phyloP scores from a whole-genome alignment of 2,888 invertebrate genomes.

The Xanthorhoe spadicearia region DNA sequence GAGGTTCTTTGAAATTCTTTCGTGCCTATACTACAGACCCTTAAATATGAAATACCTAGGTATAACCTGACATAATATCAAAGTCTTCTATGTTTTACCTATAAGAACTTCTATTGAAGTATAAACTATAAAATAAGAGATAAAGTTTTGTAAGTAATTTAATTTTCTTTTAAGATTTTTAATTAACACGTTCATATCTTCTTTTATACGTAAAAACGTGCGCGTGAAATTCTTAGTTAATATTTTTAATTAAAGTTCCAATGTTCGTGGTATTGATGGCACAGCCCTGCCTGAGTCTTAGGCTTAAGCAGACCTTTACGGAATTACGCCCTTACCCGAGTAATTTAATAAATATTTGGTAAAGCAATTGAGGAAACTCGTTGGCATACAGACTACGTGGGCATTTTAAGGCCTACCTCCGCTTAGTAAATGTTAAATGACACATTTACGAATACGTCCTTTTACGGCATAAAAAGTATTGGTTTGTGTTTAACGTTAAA shows the following conservation, averaged over 20 bases:
- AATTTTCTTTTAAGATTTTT: too few relatives aligned
- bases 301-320: slow-evolving; percentile 66
- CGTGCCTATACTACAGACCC: too few relatives aligned
- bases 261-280: slow-evolving; percentile 47
- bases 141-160: too few relatives aligned
- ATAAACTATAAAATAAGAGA: too few relatives aligned
- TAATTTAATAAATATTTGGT: slow-evolving; percentile 80
- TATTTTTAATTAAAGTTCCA: slow-evolving; percentile 29
- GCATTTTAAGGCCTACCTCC: slow-evolving; percentile 9
- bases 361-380: slow-evolving; percentile 71
- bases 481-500: background rate
- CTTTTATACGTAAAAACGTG: background rate
- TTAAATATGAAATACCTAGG: too few relatives aligned
- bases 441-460: background rate
- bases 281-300: slow-evolving; percentile 53
- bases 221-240: background rate
- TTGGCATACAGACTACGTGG: slow-evolving; percentile 46
- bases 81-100: too few relatives aligned
- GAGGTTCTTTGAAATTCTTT: too few relatives aligned
- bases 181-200: background rate
- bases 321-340: slow-evolving; percentile 65
- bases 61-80: too few relatives aligned
- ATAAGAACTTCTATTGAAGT: too few relatives aligned
- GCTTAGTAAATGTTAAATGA: background rate
- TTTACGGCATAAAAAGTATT: background rate